Conservation (phyloP, 2,797 vertebrate genomes). For the Galago senegalensis region DNA sequence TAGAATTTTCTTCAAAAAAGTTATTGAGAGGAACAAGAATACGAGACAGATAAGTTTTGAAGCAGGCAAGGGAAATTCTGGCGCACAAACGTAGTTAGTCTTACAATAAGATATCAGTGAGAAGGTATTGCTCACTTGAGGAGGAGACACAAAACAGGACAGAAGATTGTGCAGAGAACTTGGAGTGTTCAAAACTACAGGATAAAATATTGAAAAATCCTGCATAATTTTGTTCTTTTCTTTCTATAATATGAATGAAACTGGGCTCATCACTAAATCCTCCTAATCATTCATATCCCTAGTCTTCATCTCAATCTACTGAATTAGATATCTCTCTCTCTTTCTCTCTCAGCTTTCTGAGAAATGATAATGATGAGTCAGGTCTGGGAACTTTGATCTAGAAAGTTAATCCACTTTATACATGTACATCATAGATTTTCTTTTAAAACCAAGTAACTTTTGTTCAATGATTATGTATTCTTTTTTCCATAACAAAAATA, state of each 20-base stretch:
- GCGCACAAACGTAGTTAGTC: no score
- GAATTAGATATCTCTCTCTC: background rate
- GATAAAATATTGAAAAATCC: background rate
- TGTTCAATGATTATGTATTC: background rate
- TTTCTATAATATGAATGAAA: background rate
- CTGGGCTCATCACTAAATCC: background rate
- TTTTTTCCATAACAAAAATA: background rate
- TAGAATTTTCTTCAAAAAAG: no score
- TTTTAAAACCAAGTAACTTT: conserved; percentile 29
- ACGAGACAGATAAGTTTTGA: no score
- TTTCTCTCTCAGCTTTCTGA: background rate
- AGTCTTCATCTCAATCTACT: background rate
- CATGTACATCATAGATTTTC: background rate
- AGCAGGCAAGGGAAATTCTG: no score
- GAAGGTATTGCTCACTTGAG: no score
- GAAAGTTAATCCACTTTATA: background rate
- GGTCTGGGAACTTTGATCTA: background rate
- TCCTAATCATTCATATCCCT: background rate
- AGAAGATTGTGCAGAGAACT: background rate
- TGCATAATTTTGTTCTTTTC: background rate
- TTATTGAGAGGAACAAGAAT: no score
- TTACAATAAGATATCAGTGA: no score
- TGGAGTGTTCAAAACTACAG: background rate
- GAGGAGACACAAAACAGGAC: background rate
- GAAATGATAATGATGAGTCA: background rate